A percentile compares a stretch with the other conserved stretches of the same genome.
Conservation (phyloP, 2,113 vertebrate species). For the Aythya baeri region DNA sequence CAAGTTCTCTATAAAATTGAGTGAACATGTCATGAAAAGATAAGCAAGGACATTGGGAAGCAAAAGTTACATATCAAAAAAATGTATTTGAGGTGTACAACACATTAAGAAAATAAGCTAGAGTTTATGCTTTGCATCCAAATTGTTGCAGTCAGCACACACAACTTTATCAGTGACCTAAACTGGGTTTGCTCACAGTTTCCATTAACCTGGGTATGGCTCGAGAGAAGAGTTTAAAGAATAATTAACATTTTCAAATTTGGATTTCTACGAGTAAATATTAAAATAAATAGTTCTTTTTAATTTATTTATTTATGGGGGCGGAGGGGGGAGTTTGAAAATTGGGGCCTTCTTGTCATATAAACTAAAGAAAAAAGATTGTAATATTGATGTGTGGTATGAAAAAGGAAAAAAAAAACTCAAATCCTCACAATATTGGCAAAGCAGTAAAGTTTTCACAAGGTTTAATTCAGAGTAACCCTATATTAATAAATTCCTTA, state of each 20-base stretch:
- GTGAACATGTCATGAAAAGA: neutral
- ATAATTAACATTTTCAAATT: neutral
- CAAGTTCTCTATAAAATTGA: neutral
- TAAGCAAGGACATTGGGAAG: neutral
- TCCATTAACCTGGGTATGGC: neutral
- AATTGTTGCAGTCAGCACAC: neutral
- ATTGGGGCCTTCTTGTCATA: rapidly evolving
- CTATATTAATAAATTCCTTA: neutral
- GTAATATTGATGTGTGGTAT: neutral
- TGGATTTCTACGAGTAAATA: neutral
- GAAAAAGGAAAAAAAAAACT: neutral
- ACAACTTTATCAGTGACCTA: rapidly evolving
- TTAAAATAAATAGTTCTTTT: neutral
- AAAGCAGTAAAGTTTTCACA: neutral
- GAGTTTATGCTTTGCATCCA: neutral
- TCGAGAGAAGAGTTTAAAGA: neutral
- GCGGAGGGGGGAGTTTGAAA: neutral
- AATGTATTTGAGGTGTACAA: neutral
- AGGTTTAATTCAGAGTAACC: neutral
- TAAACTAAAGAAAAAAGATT: neutral
- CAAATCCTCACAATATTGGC: neutral
- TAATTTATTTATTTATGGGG: too few relatives aligned
- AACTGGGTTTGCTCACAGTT: neutral
- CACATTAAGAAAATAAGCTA: neutral
- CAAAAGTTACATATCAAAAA: neutral